Percentiles rank a stretch among this genome's conserved stretches.
phyloP scores from a whole-genome alignment of 2,113 vertebrate genomes.

The Boleophthalmus pectinirostris region DNA sequence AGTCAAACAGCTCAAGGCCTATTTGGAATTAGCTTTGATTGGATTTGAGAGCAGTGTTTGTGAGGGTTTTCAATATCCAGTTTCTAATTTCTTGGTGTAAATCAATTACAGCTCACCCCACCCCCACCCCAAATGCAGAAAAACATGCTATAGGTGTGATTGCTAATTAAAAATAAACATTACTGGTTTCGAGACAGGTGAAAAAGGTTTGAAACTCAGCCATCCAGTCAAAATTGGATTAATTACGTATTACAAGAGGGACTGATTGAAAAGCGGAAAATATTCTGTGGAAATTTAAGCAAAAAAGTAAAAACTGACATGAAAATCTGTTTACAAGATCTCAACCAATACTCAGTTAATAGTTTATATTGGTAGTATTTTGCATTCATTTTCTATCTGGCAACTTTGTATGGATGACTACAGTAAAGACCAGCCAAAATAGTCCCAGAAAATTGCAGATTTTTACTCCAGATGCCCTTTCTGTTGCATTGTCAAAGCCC shows the following conservation, averaged over 20 bases:
- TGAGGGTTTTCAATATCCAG: conserved; percentile 11
- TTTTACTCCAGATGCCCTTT: neutral
- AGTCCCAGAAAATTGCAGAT: neutral
- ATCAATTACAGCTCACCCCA: conserved; percentile 21
- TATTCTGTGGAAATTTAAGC: neutral
- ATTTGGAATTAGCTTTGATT: conserved; percentile 1
- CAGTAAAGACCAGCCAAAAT: too few relatives aligned
- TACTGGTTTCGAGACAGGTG: neutral
- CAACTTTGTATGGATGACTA: neutral
- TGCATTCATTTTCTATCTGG: neutral
- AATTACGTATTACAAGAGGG: neutral
- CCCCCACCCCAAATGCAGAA: neutral
- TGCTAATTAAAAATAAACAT: neutral
- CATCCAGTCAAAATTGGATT: neutral
- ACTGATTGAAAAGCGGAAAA: too few relatives aligned
- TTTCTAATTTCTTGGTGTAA: conserved; percentile 23
- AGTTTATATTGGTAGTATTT: neutral
- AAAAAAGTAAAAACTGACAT: neutral
- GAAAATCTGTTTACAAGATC: neutral
- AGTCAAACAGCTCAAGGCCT: neutral
- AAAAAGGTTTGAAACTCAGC: neutral
- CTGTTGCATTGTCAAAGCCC: neutral
- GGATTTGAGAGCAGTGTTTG: conserved; percentile 25
- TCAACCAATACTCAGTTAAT: neutral
- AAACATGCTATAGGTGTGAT: conserved; percentile 10